Evolutionary conservation across 2,888 invertebrate species (phyloP), one percentile per base, ranked within the genome.

Genomic region (Philonicus albiceps): DNA sequence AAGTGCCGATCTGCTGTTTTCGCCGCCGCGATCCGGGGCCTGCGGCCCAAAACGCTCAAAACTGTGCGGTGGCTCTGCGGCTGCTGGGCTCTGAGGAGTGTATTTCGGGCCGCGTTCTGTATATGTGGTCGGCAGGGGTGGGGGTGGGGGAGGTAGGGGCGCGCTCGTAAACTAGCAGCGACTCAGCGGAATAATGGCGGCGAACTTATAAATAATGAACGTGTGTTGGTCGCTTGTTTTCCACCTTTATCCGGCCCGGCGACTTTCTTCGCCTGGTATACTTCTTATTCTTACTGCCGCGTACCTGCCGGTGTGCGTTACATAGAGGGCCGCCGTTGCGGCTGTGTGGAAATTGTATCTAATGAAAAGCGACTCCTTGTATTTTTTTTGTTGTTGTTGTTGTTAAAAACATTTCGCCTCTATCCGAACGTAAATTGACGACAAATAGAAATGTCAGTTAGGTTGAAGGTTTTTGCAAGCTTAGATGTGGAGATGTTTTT

Each of bases 381-480:
- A 55, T 55, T 31, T 81, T 81, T 81, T n/a, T n/a, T n/a, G n/a
- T n/a, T n/a, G n/a, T n/a, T n/a, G n/a, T n/a, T 81, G 81, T 81
- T 81, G 81, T 81, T 81, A 81, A 81, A 49, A 84, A 84, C 84
- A 73, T 84, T 43, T 84, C 73, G 64, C 84, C 40, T 73, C 73
- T 73, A 27, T 43, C 73, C 30, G 55, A 55, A 76, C 76, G 76
- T 75, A 86, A 86, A 86, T 76, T 80, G 72, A 78, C 72, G 78
- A 86, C 72, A 88, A 88, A 88, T 89, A 88, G 89, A 90, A 89
- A 90, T 89, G 89, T 90, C 89, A 90, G 90, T 90, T 89, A 88
- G 88, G 88, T 89, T 89, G 89, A 89, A 89, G 89, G 89, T 90
- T 90, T 89, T 90, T 90, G 89, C 90, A 89, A 89, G 89, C 88